These are phyloP conservation scores for Paralichthys olivaceus DNA, from an alignment of 2,113 vertebrate genomes.

Conservation along the genomic window DNA sequence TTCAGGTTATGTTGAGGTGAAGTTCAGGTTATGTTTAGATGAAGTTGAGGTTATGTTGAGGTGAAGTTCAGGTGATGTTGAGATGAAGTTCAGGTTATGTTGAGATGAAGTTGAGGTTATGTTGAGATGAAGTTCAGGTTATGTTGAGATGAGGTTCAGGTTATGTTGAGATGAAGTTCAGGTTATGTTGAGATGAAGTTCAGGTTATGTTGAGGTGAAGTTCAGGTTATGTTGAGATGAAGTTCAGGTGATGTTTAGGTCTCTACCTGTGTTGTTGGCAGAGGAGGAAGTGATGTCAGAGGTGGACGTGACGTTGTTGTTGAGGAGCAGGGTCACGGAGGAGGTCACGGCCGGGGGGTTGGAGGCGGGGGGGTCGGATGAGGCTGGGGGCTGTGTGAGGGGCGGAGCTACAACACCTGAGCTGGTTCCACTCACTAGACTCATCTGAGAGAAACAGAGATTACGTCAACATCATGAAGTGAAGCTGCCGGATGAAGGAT, in stretches of 20 bases:
- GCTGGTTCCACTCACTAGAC: constrained; percentile 76
- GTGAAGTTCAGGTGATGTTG: no score
- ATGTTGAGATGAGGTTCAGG: no score
- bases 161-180: no score
- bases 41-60: no score
- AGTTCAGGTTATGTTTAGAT: no score
- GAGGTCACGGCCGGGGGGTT: constrained; percentile 4
- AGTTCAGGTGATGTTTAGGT: neutral
- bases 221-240: neutral
- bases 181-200: no score
- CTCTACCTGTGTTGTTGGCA: constrained; percentile 34
- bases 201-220: no score
- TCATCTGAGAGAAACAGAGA: constrained; percentile 75
- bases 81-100: no score
- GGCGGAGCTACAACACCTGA: constrained; percentile 71
- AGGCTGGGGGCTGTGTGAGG: constrained; percentile 53
- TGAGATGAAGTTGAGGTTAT: no score
- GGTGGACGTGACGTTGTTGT: constrained; percentile 75
- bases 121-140: no score
- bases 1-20: no score
- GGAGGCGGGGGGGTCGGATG: constrained; percentile 19
- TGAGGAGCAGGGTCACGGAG: constrained; percentile 74
- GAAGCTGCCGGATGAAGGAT: no score
- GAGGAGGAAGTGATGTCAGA: constrained; percentile 74
- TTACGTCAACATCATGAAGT: neutral